These are phyloP conservation scores for Helostoma temminkii DNA, from an alignment of 2,797 vertebrate genomes.

Conservation along the genomic window DNA sequence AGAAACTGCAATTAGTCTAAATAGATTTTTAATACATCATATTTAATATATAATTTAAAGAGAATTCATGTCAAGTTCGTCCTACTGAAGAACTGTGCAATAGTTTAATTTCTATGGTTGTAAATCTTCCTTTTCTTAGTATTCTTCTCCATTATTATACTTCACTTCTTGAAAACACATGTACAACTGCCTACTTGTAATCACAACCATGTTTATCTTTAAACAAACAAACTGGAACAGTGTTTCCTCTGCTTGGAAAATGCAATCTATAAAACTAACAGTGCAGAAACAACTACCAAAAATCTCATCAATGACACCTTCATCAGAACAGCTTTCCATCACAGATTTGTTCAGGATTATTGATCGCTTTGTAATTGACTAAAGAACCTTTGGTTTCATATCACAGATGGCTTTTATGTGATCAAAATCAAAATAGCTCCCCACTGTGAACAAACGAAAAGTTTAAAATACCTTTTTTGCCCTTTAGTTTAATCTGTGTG, in stretches of 20 bases:
- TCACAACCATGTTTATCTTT: conserved; percentile 46
- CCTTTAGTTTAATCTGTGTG: background rate
- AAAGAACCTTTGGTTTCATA: conserved; percentile 57
- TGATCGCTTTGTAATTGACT: conserved; percentile 80
- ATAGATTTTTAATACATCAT: too few species aligned
- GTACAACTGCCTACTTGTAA: conserved; percentile 12
- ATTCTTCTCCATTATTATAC: conserved; percentile 41
- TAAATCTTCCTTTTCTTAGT: conserved; percentile 7
- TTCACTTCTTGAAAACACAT: conserved; percentile 5
- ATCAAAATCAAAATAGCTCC: conserved; percentile 60
- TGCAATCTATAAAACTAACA: conserved; percentile 78
- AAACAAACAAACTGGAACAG: conserved; percentile 53
- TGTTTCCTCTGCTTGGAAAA: conserved; percentile 55
- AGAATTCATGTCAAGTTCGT: background rate
- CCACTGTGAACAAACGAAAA: background rate
- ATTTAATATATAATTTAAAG: background rate
- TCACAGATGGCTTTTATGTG: conserved; percentile 57
- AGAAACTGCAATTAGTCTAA: background rate
- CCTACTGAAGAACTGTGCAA: background rate
- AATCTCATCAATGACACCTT: conserved; percentile 73
- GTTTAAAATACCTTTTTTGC: background rate
- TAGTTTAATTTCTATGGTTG: background rate
- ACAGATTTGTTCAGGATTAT: conserved; percentile 75
- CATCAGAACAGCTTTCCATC: conserved; percentile 68
- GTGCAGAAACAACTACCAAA: conserved; percentile 70